Evolutionary conservation across 2,797 vertebrate genomes (phyloP), one percentile per base, ranked within the genome.

Genomic region (Pampus argenteus): DNA sequence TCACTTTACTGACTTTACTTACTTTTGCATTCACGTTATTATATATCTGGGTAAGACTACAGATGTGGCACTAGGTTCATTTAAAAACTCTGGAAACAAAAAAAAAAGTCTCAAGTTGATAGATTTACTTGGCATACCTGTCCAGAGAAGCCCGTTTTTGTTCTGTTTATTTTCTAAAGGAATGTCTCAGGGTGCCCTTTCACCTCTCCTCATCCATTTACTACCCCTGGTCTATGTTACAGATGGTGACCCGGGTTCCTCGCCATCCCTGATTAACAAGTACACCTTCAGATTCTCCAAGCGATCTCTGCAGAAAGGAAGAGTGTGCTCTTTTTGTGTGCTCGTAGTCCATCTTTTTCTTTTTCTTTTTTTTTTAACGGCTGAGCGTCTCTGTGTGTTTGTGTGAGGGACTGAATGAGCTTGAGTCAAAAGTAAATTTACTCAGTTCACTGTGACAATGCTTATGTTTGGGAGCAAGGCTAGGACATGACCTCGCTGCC

Each of bases 131-230:
- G 63, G 80, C 82, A 85, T 89, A 92, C 89, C 85, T 93, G 91
- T 85, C 82, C 75, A 61, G 81, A 78, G 69, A 86, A 91, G 85
- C 69, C 74, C 25, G 61, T 88, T 91, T 92, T 87, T 81, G 67
- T 82, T 91, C 89, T 93, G 86, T 89, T 93, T 93, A 93, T 91
- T 93, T 93, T 93, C 89, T 74, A 84, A 83, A 93, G 90, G 92
- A 90, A 92, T 93, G 90, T 91, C 85, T 88, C 69, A 61, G 52
- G 67, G 47, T 86, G 88, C 78, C 93, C 90, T 92, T 91, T 92
- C 85, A 91, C 88, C 89, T 69, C 82, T 67, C 71, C 87, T 86
- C 91, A 91, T 92, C 86, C 88, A 91, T 91, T 91, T 88, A 87
- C 87, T 87, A 80, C 88, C 88, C 91, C 90, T 92, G 90, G 86